A percentile compares a stretch with the other conserved stretches of the same genome.
Conservation (phyloP, 2,113 vertebrate species). For the Pluvianellus socialis region DNA sequence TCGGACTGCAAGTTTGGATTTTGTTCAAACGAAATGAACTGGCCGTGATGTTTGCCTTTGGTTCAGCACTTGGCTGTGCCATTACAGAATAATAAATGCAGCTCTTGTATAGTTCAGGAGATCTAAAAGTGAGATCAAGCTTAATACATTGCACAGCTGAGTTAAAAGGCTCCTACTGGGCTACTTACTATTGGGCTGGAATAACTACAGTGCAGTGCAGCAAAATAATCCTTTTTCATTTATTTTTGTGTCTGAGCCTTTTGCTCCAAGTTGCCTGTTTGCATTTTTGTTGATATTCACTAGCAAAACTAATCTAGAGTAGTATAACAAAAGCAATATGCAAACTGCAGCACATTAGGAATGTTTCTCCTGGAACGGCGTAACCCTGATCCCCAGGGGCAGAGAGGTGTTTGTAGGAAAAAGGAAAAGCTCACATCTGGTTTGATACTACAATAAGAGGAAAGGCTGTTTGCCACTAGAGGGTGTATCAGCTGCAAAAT, state of each 20-base stretch:
- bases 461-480: conserved; percentile 43
- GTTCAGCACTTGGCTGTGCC: neutral
- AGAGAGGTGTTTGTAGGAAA: neutral
- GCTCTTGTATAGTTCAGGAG: conserved; percentile 16
- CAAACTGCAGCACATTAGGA: neutral
- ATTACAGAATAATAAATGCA: neutral
- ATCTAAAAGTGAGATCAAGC: conserved; percentile 25
- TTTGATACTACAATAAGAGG: neutral
- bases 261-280: neutral
- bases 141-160: neutral
- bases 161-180: conserved; percentile 7
- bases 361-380: neutral
- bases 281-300: neutral
- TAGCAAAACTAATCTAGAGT: neutral
- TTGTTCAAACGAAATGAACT: neutral
- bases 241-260: neutral
- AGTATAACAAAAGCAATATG: neutral
- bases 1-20: neutral
- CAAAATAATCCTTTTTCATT: neutral
- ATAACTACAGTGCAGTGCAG: neutral
- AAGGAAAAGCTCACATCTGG: neutral
- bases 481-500: conserved; percentile 11
- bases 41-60: neutral
- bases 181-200: neutral
- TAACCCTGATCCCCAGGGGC: neutral